Conservation (phyloP, 2,797 vertebrate genomes). For the Lerista edwardsae region DNA sequence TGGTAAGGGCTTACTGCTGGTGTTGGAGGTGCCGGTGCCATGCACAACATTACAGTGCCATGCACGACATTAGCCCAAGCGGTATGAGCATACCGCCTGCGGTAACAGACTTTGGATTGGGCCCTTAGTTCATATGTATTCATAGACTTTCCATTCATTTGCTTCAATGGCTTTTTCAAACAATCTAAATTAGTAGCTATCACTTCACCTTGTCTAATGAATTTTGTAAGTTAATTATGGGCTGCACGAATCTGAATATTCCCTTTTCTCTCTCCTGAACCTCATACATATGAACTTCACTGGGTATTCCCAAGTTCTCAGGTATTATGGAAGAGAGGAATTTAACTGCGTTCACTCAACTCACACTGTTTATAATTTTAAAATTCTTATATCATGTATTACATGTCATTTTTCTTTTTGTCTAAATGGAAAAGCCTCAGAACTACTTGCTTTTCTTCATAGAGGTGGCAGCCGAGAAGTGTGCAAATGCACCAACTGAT, state of each 20-base stretch:
- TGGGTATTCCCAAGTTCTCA: background rate
- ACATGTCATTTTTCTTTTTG: background rate
- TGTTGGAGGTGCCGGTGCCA: too few species aligned
- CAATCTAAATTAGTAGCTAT: background rate
- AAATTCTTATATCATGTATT: background rate
- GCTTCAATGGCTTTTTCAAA: background rate
- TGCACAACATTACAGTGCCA: too few species aligned
- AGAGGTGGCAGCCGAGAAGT: too few species aligned
- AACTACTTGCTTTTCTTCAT: background rate
- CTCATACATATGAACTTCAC: background rate
- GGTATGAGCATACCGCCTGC: too few species aligned
- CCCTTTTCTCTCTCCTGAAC: background rate
- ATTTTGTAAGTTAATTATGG: background rate
- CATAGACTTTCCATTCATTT: background rate
- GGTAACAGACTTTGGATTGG: too few species aligned
- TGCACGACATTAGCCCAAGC: too few species aligned
- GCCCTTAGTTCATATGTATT: background rate
- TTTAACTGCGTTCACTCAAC: background rate
- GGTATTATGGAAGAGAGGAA: background rate
- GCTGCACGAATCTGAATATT: background rate
- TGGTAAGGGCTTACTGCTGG: too few species aligned
- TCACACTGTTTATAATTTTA: background rate
- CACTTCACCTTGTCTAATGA: background rate
- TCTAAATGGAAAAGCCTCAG: background rate
- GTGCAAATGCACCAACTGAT: too few species aligned